A percentile compares a stretch with the other conserved stretches of the same genome.
Conservation (phyloP, 1,140 invertebrate species). For the Cyrtorhinus lividipennis region DNA sequence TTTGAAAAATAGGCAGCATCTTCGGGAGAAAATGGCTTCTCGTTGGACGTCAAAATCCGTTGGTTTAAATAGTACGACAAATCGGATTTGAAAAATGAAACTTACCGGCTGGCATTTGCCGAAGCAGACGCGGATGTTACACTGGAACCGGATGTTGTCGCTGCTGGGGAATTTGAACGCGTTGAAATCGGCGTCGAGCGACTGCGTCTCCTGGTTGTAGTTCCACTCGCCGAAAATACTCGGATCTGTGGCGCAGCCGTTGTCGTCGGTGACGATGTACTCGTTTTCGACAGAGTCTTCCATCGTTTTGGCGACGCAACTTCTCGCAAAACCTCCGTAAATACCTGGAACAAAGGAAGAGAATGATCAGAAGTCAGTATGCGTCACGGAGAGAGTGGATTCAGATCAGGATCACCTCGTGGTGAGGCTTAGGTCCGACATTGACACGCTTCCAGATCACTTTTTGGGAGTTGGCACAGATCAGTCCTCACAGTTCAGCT, state of each 20-base stretch:
- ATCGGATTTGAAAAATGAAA: too few relatives aligned
- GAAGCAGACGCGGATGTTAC: constrained; percentile 89
- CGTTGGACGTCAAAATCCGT: too few relatives aligned
- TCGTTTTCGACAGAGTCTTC: constrained; percentile 79
- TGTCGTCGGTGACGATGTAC: constrained; percentile 83
- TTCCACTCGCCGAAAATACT: constrained; percentile 88
- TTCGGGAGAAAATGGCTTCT: too few relatives aligned
- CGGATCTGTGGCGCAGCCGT: constrained; percentile 84
- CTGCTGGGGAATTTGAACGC: constrained; percentile 93
- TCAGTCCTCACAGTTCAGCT: too few relatives aligned
- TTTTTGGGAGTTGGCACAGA: too few relatives aligned
- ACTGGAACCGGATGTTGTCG: constrained; percentile 89
- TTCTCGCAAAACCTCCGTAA: constrained; percentile 84
- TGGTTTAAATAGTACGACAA: too few relatives aligned
- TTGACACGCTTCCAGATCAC: too few relatives aligned
- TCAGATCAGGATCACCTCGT: too few relatives aligned
- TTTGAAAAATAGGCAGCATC: too few relatives aligned
- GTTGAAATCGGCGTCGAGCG: constrained; percentile 73
- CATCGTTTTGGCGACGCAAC: constrained; percentile 83
- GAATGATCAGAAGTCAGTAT: constrained; percentile 11
- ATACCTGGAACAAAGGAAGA: constrained; percentile 45
- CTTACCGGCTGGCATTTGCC: constrained; percentile 85
- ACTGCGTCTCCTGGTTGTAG: constrained; percentile 64
- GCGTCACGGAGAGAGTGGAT: not conserved
- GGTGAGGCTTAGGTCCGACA: too few relatives aligned